Evolutionary conservation across 2,888 invertebrate genomes (phyloP), one percentile per base, ranked within the genome.

Genomic region (Pherbina coryleti): DNA sequence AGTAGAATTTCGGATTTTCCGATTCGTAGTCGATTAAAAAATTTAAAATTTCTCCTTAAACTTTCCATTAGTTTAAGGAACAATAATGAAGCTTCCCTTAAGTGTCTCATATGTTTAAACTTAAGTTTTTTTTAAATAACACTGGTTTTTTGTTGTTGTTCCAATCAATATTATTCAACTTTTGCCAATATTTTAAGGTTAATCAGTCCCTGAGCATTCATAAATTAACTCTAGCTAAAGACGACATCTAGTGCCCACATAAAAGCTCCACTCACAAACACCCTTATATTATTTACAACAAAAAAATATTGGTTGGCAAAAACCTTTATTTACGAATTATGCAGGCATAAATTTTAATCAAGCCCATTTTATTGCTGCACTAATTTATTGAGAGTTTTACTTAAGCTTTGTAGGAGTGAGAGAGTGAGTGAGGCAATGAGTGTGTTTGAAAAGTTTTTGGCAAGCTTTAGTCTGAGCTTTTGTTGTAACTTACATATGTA

Each of bases 281-380:
- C 8, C 17, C 4, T 22, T 19, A 5, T 19, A n/a, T 22, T 8
- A 19, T 8, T 55, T 55, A 55, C 55, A 22, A 55, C 31, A 25
- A 64, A n/a, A 19, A 31, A 31, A n/a, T 64, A 17, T 34, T 28
- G 17, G 14, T 69, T 22, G 28, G n/a, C 17, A 28, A 34, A 28
- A 34, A 9, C 64, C 31, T 34, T 66, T 66, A 31, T 31, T 19
- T 34, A 51, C 51, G 51, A 69, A 51, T 69, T 69, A 69, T 72
- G 11, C 72, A n/a, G 28, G 57, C 57, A 55, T 57, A 57, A 72
- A 72, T 72, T 31, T 57, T 57, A 72, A 72, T 72, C 72, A 72
- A 57, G 57, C 25, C 34, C 28, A 34, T 57, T 72, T 72, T 72
- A 72, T 57, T 57, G 34, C 37, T 14, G n/a, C 17, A 37, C 25